Base-by-base conservation (phyloP, 2,888 invertebrate species). In the Margaritifera margaritifera region DNA sequence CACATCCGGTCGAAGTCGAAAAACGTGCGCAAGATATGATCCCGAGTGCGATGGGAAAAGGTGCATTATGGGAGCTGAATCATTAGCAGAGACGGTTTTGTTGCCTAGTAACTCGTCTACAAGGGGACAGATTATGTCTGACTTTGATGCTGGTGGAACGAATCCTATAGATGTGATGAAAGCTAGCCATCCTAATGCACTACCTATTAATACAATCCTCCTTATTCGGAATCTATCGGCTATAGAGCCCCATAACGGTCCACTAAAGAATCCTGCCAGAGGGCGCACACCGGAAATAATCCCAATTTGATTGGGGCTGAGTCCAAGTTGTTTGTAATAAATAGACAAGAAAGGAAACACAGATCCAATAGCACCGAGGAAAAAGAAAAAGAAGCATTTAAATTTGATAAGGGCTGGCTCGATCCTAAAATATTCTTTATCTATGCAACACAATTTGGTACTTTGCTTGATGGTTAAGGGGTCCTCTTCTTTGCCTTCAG, bases 271-370 rank as follows among this genome's bases (percentile, higher is more conserved):
- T 19, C 80, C 80, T 4, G 79, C 67, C 6, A 80, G 42, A 5
- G 80, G 80, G 54, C 80, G 66, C 15, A 77, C 71, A 22, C 80
- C 80, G 6, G 78, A 74, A 50, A 80, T 72, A 6, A 80, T 66
- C 1, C 80, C 80, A 15, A 80, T 80, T 59, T 80, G 74, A 61
- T 79, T 76, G 0, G 80, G 80, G 62, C 78, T 76, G 27, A 80
- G 74, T 20, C 80, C 80, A 20, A 80, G 52, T 59, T 80, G 80
- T 72, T 80, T 80, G 57, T 71, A 77, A 66, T 77, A 80, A 2
- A 80, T 57, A 19, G 77, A 77, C 27, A 80, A 66, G 62, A 76
- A 80, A 2, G 80, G 77, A 52, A 77, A 80, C 25, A 80, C 75
- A 18, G 73, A 68, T 19, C 80, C 80, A 20, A 79, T 75, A 24